These are phyloP conservation scores for Microplitis demolitor DNA, from an alignment of 1,140 invertebrate species.

Conservation along the genomic window DNA sequence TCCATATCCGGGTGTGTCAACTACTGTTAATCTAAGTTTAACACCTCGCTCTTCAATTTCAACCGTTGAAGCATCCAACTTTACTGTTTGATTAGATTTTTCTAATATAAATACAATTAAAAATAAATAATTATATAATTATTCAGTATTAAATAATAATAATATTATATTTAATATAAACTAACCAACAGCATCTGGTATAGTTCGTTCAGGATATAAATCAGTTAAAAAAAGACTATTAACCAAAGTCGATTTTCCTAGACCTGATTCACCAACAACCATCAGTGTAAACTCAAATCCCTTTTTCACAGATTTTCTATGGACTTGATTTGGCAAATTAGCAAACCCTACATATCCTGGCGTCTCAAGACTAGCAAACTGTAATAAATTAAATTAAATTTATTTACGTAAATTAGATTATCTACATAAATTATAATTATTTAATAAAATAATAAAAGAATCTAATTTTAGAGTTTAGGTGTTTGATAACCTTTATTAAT, in stretches of 20 bases:
- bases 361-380: slow-evolving; percentile 82
- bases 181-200: slow-evolving; percentile 84
- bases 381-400: slow-evolving; percentile 25
- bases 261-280: slow-evolving; percentile 96
- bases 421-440: neutral
- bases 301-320: slow-evolving; percentile 95
- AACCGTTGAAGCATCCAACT: slow-evolving; percentile 88
- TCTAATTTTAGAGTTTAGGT: neutral
- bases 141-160: neutral
- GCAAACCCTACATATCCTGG: slow-evolving; percentile 91
- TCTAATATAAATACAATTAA: slow-evolving; percentile 61
- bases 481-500: neutral
- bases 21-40: slow-evolving; percentile 86
- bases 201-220: slow-evolving; percentile 85
- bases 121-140: neutral
- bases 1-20: slow-evolving; percentile 98
- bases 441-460: slow-evolving; percentile 21
- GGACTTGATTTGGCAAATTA: slow-evolving; percentile 95
- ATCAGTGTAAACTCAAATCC: slow-evolving; percentile 98
- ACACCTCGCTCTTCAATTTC: slow-evolving; percentile 94
- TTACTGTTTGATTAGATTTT: slow-evolving; percentile 88
- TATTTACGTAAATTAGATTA: neutral
- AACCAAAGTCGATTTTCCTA: slow-evolving; percentile 97
- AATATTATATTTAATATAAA: slow-evolving; percentile 10
- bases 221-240: slow-evolving; percentile 98